Conservation (phyloP, 2,113 vertebrate genomes). For the cattle (Bos taurus) region ARS-UCD2.0 NC_037343.1:46646501-46647000, state of each 20-base stretch:
- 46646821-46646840: neutral
- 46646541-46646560: neutral
- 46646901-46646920: neutral
- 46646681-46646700: neutral
- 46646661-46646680: neutral
- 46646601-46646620: neutral
- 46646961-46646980: constrained; percentile 31
- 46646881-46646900: neutral
- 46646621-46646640: neutral
- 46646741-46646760: neutral
- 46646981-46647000: constrained; percentile 62
- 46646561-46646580: neutral
- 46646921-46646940: neutral
- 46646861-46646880: neutral
- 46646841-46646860: neutral
- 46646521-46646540: neutral
- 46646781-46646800: neutral
- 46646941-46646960: constrained; percentile 24
- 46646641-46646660: neutral
- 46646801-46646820: neutral
- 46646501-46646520: neutral
- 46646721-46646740: neutral
- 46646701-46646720: neutral
- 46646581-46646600: neutral
- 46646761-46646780: too few species aligned